Evolutionary conservation across 2,113 vertebrate genomes (phyloP), one percentile per base, ranked within the genome.

Genomic region (Dolichotis patagonum): DNA sequence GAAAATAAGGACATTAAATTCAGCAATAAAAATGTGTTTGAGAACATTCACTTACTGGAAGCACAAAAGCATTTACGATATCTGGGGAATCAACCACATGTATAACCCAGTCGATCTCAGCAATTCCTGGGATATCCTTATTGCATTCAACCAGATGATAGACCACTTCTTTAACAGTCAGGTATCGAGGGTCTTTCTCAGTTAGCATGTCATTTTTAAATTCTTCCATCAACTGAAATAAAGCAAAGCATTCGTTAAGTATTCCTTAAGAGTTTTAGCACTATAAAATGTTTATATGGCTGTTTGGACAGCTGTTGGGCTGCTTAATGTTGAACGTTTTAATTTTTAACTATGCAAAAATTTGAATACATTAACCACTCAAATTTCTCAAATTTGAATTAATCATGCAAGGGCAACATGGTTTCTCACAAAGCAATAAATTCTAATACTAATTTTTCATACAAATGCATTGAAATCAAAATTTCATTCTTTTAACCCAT

Each of bases 31-130:
- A 89, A 81, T 14, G 38, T 38, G 4, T 60, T 60, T 63, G 73
- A 71, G 28, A 78, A 94, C 3, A 88, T 84, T 67, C 92, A 98
- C 99, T 99, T 96, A 99, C 99, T 30, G 99, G 99, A 32, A 99
- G 98, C 78, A 99, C 99, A 97, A 99, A 99, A 67, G 99, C 99
- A 89, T 99, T 99, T 96, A 99, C 43, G 8, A 30, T 77, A 6
- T 83, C 94, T 26, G 99, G 98, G 7, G 98, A 98, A 2, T 99
- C 98, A 69, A 99, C 99, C 91, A 99, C 98, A 0, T 99, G 99
- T 95, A 99, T 98, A 32, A 96, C 98, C 99, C 99, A 99, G 49
- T 96, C 56, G 63, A 99, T 97, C 0, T 98, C 97, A 1, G 98
- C 98, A 92, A 99, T 85, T 91, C 99, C 99, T 6, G 99, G 98